phyloP scores from a whole-genome alignment of 2,888 invertebrate species.

The Gastracanthus pulcherrimus region DNA sequence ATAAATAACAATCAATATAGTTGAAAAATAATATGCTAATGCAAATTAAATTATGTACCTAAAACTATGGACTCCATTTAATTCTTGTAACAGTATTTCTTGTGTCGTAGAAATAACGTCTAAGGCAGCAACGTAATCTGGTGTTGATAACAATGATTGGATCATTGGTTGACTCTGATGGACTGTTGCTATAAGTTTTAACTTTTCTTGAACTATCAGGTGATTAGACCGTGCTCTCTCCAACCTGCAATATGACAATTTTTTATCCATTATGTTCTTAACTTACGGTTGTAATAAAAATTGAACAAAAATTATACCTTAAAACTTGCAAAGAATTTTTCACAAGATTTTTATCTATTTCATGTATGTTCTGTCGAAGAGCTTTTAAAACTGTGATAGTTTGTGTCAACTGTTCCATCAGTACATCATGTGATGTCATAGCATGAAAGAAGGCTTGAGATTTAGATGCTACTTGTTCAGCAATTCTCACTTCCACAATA shows the following conservation, averaged over 20 bases:
- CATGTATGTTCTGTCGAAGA: constrained; percentile 86
- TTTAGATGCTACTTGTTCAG: constrained; percentile 94
- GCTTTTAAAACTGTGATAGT: constrained; percentile 88
- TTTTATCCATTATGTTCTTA: neutral
- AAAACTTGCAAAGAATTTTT: constrained; percentile 89
- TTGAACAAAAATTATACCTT: constrained; percentile 63
- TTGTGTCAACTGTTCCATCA: constrained; percentile 95
- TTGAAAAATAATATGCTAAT: constrained; percentile 31
- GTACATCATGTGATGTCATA: constrained; percentile 98
- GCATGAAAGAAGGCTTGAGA: constrained; percentile 99
- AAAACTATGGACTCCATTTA: constrained; percentile 96
- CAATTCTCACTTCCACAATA: constrained; percentile 95
- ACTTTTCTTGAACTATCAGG: constrained; percentile 83
- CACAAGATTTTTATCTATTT: constrained; percentile 88
- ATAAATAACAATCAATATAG: neutral
- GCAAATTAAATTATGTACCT: constrained; percentile 76
- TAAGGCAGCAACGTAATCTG: constrained; percentile 97
- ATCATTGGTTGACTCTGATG: constrained; percentile 99
- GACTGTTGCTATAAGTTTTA: constrained; percentile 95
- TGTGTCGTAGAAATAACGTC: constrained; percentile 98
- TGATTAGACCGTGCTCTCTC: constrained; percentile 84
- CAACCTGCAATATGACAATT: constrained; percentile 75
- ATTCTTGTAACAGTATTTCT: constrained; percentile 92
- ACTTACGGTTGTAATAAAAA: neutral
- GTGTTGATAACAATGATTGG: constrained; percentile 94